Evolutionary conservation across 1,140 invertebrate genomes (phyloP).

Genomic region (Phymorhynchus buccinoides): DNA sequence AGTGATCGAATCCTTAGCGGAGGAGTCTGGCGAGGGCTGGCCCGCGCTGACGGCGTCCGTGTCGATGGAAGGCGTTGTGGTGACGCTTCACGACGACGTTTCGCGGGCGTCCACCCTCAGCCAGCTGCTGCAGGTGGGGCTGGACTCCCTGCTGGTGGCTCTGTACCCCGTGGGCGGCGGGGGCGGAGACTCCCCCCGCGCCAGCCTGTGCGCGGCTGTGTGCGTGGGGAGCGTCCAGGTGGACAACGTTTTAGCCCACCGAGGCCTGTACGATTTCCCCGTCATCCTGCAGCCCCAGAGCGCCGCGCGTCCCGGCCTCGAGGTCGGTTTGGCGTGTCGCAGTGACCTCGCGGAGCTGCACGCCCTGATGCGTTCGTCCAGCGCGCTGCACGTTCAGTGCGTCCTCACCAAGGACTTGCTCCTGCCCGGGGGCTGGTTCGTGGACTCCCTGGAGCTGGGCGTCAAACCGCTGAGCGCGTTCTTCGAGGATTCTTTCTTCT

Average conservation of each 20-base stretch:
- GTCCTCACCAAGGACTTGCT: slow-evolving; percentile 51
- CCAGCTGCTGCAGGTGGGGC: slow-evolving; percentile 1
- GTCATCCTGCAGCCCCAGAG: slow-evolving; percentile 70
- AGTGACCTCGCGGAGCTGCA: slow-evolving; percentile 51
- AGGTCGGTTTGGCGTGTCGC: slow-evolving; percentile 19
- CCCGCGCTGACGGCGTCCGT: background rate
- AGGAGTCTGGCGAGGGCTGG: background rate
- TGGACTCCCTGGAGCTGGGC: slow-evolving; percentile 60
- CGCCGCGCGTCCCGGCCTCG: slow-evolving; percentile 10
- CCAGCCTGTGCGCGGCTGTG: slow-evolving; percentile 54
- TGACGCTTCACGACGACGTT: slow-evolving; percentile 15
- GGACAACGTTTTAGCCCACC: slow-evolving; percentile 84
- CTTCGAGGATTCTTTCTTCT: slow-evolving; percentile 75
- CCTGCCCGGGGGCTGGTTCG: slow-evolving; percentile 40
- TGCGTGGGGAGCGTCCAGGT: slow-evolving; percentile 80
- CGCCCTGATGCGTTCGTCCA: slow-evolving; percentile 56
- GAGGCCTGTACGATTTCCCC: slow-evolving; percentile 73
- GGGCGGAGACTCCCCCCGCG: slow-evolving; percentile 26
- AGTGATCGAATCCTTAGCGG: too few species aligned
- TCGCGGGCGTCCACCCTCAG: background rate
- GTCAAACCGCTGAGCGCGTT: slow-evolving; percentile 71
- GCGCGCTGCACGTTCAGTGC: slow-evolving; percentile 58
- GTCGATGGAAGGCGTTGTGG: background rate
- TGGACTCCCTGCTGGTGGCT: slow-evolving; percentile 48
- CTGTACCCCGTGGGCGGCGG: slow-evolving; percentile 57